Evolutionary conservation across 2,888 invertebrate species (phyloP).

Genomic region (Drosophila demipolita): DNA sequence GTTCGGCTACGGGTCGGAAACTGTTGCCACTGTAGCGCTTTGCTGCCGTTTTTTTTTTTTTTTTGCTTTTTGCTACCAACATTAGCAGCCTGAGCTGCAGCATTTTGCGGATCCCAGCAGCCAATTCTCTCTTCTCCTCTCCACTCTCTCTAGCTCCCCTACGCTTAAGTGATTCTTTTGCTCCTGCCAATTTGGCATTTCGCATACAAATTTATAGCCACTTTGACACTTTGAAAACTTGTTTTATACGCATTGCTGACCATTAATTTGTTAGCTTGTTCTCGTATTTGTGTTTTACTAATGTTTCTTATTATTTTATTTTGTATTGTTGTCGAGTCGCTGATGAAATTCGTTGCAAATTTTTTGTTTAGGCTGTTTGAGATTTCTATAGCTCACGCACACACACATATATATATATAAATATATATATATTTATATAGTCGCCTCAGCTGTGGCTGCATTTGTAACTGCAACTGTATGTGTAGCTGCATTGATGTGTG

Average conservation of each 20-base stretch:
- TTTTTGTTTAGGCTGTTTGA: conserved; percentile 34
- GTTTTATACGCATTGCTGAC: conserved; percentile 60
- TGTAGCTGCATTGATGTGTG: conserved; percentile 30
- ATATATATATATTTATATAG: neutral
- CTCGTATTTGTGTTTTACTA: conserved; percentile 2
- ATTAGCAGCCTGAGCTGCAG: conserved; percentile 59
- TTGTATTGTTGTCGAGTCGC: conserved; percentile 26
- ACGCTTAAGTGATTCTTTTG: conserved; percentile 75
- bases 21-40: conserved; percentile 67
- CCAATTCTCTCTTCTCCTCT: conserved; percentile 9
- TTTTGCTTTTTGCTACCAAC: conserved; percentile 61
- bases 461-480: conserved; percentile 41
- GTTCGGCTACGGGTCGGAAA: conserved; percentile 56
- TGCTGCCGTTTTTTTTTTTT: conserved; percentile 71
- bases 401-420: conserved; percentile 24
- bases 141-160: conserved; percentile 22
- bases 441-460: conserved; percentile 55
- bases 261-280: conserved; percentile 57
- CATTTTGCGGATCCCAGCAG: conserved; percentile 36
- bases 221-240: conserved; percentile 75
- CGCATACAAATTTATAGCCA: conserved; percentile 63
- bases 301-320: conserved; percentile 17
- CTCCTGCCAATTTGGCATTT: conserved; percentile 66
- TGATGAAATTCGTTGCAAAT: conserved; percentile 53
- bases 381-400: conserved; percentile 59